These are phyloP conservation scores for Frankliniella fusca DNA, from an alignment of 2,888 invertebrate genomes.

Conservation along the genomic window DNA sequence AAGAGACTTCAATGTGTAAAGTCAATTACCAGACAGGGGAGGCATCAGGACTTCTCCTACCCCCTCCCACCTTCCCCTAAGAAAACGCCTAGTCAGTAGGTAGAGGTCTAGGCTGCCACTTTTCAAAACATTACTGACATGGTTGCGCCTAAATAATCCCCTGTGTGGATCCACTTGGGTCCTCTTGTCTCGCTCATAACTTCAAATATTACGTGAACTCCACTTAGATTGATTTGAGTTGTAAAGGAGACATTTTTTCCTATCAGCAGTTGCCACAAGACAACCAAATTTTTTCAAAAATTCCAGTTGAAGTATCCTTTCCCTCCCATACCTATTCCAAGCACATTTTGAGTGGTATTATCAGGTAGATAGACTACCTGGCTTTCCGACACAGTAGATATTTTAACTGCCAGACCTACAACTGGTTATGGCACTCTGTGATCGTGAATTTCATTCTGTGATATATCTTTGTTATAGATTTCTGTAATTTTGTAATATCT, in stretches of 20 bases:
- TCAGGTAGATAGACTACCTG: not conserved
- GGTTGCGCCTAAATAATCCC: no score
- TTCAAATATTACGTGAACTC: not conserved
- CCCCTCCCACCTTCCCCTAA: no score
- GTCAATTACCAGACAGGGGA: no score
- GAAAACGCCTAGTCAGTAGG: no score
- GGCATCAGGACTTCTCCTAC: no score
- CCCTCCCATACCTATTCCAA: not conserved
- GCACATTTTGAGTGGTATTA: not conserved
- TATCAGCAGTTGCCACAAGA: not conserved
- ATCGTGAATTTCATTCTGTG: slow-evolving; percentile 19
- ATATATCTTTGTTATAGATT: slow-evolving; percentile 9
- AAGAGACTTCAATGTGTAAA: not conserved
- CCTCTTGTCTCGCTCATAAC: not conserved
- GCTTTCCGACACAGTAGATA: slow-evolving; percentile 12
- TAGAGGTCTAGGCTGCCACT: no score
- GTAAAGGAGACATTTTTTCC: not conserved
- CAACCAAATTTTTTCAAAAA: not conserved
- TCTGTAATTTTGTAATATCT: slow-evolving; percentile 15
- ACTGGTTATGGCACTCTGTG: not conserved
- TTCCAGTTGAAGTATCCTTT: not conserved
- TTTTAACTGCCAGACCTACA: not conserved
- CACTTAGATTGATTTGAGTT: not conserved
- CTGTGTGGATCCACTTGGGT: no score
- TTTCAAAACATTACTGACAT: no score